Evolutionary conservation across 2,797 vertebrate species (phyloP), one percentile per base, ranked within the genome.

Genomic region (Prionace glauca): DNA sequence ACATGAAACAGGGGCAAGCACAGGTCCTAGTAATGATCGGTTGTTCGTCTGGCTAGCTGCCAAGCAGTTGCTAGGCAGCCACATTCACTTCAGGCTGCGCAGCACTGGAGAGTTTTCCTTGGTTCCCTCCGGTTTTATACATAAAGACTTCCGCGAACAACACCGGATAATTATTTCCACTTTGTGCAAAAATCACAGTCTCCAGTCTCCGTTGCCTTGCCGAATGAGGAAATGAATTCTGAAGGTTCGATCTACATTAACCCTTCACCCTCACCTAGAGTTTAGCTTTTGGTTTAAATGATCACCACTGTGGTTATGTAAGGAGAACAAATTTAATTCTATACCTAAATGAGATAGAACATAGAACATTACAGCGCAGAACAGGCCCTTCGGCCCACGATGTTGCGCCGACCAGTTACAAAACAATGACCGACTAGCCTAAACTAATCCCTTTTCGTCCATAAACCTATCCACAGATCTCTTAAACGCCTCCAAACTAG

Each of bases 51-150:
- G 93, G 93, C 71, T 95, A 11, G 11, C 45, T 95, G 93, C 93
- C 93, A 95, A 95, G 12, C 16, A 29, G 71, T 95, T 95, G 93
- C 93, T 95, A 95, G 32, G 93, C 93, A 74, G 45, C 93, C 88
- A 1, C 71, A 29, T 77, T 74, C 45, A 56, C 93, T 56, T 95
- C 93, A 32, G 92, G 18, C 71, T 77, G 67, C n/a, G 71, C 3
- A 10, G 79, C 20, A 12, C 71, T 72, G 14, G 41, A 56, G 50
- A 94, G 71, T 29, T 72, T 74, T 95, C 71, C 93, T 95, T 60
- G 50, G 45, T 74, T 74, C 56, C 18, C 50, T 26, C 22, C 90
- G n/a, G 26, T 77, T 95, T 72, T 77, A 36, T 56, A 9, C 93
- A 56, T 32, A 16, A 95, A 74, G 71, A 65, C 88, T 91, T 91